Evolutionary conservation across 2,113 vertebrate genomes (phyloP).

Genomic region (Phylloscopus whistleri): DNA sequence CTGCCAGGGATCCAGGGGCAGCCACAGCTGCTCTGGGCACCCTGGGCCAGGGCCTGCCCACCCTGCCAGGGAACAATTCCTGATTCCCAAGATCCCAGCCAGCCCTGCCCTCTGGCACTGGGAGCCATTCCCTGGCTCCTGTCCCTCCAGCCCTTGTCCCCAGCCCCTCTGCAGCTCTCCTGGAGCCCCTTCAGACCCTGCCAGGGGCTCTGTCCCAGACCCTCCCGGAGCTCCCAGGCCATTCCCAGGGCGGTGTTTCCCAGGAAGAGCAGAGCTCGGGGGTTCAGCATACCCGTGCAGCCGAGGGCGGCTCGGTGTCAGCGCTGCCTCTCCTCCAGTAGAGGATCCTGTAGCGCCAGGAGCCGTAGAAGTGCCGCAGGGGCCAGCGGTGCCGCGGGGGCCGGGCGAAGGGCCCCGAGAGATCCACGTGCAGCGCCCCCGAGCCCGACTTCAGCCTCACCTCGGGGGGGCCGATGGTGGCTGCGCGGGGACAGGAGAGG

Average conservation of each 20-base stretch:
- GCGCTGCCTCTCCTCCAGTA: conserved; percentile 64
- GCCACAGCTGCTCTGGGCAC: too few relatives aligned
- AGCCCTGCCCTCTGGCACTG: too few relatives aligned
- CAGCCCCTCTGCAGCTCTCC: neutral
- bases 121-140: too few relatives aligned
- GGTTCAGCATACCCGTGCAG: neutral
- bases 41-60: too few relatives aligned
- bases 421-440: conserved; percentile 64
- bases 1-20: too few relatives aligned
- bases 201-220: neutral
- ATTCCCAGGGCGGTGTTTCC: neutral
- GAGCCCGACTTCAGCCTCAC: conserved; percentile 44
- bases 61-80: too few relatives aligned
- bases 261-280: neutral
- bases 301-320: conserved; percentile 5
- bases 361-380: conserved; percentile 50
- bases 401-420: conserved; percentile 45
- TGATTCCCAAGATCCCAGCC: too few relatives aligned
- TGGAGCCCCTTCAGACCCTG: neutral
- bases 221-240: neutral
- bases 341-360: conserved; percentile 55
- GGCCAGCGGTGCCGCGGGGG: neutral
- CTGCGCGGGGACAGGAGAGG: neutral
- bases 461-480: conserved; percentile 63
- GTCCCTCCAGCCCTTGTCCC: too few relatives aligned